A percentile compares a stretch with the other conserved stretches of the same genome.
These are phyloP conservation scores for Isotomurus palustris DNA, from an alignment of 2,888 invertebrate species.

Conservation along the genomic window DNA sequence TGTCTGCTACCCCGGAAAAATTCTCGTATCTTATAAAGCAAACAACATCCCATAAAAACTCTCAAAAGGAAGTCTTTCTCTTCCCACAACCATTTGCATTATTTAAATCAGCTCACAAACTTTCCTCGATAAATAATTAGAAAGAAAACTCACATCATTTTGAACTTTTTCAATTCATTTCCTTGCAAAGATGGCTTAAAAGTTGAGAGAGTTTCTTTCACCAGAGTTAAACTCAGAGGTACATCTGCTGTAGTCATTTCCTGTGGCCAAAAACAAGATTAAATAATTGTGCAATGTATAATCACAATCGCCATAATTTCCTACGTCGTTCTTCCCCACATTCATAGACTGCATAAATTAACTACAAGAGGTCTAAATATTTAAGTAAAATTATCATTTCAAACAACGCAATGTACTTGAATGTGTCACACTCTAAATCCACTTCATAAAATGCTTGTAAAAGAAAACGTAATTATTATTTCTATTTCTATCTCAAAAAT, in stretches of 20 bases:
- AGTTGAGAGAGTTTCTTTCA: slow-evolving; percentile 62
- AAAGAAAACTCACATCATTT: slow-evolving; percentile 63
- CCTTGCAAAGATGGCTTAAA: slow-evolving; percentile 73
- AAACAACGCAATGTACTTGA: too few species aligned
- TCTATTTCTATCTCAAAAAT: too few species aligned
- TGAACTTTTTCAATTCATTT: slow-evolving; percentile 66
- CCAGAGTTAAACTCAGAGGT: slow-evolving; percentile 53
- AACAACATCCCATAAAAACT: too few species aligned
- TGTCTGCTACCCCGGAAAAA: not conserved
- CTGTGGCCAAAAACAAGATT: not conserved
- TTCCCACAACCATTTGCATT: too few species aligned
- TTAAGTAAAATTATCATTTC: too few species aligned
- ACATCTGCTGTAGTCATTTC: slow-evolving; percentile 1
- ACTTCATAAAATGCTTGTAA: not conserved
- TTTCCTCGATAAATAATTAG: not conserved
- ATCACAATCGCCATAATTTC: too few species aligned
- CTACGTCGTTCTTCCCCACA: too few species aligned
- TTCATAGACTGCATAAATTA: too few species aligned
- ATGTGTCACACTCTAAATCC: not conserved
- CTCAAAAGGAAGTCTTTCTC: too few species aligned
- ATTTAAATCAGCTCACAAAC: not conserved
- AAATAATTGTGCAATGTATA: too few species aligned
- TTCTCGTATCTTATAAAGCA: not conserved
- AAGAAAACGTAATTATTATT: not conserved
- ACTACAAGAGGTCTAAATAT: not conserved